These are phyloP conservation scores for Tragelaphus buxtoni DNA, from an alignment of 2,113 vertebrate species.

Conservation along the genomic window DNA sequence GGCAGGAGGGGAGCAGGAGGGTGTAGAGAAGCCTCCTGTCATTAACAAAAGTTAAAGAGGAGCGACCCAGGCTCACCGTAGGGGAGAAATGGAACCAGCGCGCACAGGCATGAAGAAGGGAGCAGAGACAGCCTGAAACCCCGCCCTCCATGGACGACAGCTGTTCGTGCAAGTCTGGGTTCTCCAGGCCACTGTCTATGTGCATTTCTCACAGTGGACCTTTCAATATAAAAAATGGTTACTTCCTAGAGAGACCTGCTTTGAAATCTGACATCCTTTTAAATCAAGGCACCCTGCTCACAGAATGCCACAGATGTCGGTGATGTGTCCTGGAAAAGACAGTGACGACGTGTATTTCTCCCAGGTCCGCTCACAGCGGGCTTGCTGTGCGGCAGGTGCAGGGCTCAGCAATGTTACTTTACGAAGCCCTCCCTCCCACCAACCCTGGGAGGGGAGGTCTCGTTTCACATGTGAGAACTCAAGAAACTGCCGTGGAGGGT, in stretches of 20 bases:
- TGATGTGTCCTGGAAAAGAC: rapidly evolving
- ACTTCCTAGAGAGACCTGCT: not conserved
- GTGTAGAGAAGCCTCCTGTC: not conserved
- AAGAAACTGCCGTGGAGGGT: rapidly evolving
- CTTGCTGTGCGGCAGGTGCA: not conserved
- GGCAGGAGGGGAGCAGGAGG: rapidly evolving
- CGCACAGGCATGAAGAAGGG: rapidly evolving
- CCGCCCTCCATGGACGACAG: rapidly evolving
- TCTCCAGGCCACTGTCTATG: not conserved
- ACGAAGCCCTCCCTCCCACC: not conserved
- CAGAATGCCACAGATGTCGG: not conserved
- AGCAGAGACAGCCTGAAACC: not conserved
- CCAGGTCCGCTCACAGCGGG: rapidly evolving
- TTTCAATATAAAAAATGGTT: not conserved
- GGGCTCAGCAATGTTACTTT: not conserved
- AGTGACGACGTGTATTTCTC: rapidly evolving
- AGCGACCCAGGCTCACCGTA: not conserved
- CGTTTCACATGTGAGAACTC: rapidly evolving
- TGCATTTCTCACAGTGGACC: not conserved
- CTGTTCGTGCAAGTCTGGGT: not conserved
- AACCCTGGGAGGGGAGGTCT: too few relatives aligned
- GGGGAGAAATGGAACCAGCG: not conserved
- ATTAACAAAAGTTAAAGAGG: not conserved
- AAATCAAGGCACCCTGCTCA: not conserved
- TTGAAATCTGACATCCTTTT: not conserved